Evolutionary conservation across 2,113 vertebrate species (phyloP), one percentile per base, ranked within the genome.

Genomic region (Chloebia gouldiae): DNA sequence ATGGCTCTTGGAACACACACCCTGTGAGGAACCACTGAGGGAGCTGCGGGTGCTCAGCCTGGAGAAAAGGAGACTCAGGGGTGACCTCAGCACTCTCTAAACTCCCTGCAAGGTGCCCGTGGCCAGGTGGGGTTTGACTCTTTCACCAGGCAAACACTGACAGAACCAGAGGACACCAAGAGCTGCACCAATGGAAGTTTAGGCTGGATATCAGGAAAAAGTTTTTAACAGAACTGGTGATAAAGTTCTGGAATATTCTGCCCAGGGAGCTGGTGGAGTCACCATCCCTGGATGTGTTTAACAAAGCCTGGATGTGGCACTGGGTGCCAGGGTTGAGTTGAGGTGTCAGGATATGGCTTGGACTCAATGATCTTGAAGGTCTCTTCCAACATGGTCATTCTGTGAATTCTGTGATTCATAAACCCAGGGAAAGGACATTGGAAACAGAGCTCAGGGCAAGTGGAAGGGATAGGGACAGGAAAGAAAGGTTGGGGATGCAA

Each of bases 121-220:
- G 18, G 12, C 7, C 60, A 63, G 12, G 1, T 19, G 37, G 60
- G 37, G 12, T 6, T 30, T 37, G 37, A 6, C 59, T 61, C 59
- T 20, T 4, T 61, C 25, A 19, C 11, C 37, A 28, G 37, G 24
- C n/a, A n/a, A n/a, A n/a, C 25, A 15, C 37, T 18, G 57, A 27
- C 35, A 60, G 5, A 27, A 27, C 35, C 44, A n/a, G n/a, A n/a
- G n/a, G n/a, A n/a, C n/a, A n/a, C n/a, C n/a, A 45, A 45, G 44
- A 40, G 60, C 60, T 39, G 39, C 39, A 39, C 39, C 18, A 10
- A 14, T 18, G 37, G 27, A 40, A 60, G 27, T 18, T 1, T 0
- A 27, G 24, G 35, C 1, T 27, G 35, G 35, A 13, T 6, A 27
- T 6, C 0, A 39, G 23, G 35, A 13, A 37, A 7, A 20, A 3